A percentile compares a stretch with the other conserved stretches of the same genome.
phyloP scores from a whole-genome alignment of 1,140 invertebrate species.

The Pinna nobilis region DNA sequence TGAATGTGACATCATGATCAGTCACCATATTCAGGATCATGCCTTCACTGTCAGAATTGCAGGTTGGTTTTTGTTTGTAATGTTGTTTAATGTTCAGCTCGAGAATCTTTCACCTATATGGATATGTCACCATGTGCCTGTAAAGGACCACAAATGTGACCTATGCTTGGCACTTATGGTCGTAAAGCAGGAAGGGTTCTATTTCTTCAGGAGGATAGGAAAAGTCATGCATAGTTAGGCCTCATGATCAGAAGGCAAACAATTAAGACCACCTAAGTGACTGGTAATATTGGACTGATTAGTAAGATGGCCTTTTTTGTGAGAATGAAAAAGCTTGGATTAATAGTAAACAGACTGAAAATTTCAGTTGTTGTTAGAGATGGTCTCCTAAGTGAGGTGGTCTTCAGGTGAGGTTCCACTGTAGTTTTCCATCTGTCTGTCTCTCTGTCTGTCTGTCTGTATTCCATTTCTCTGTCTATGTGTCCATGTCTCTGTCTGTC shows the following conservation, averaged over 20 bases:
- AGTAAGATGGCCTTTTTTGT: neutral
- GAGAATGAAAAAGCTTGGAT: neutral
- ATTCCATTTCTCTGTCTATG: neutral
- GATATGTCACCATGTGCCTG: neutral
- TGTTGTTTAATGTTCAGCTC: neutral
- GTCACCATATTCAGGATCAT: slow-evolving; percentile 44
- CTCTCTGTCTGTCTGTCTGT: slow-evolving; percentile 4
- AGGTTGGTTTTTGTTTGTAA: slow-evolving; percentile 34
- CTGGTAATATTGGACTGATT: neutral
- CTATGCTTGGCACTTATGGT: neutral
- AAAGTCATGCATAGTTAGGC: neutral
- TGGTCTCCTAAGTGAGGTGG: neutral
- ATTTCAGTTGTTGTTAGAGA: neutral
- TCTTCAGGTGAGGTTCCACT: too few relatives aligned
- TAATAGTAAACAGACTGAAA: neutral
- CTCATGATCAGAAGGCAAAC: neutral
- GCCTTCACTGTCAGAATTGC: slow-evolving; percentile 47
- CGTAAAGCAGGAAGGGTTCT: too few relatives aligned
- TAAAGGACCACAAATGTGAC: slow-evolving; percentile 5
- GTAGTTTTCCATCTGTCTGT: too few relatives aligned
- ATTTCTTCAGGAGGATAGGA: neutral
- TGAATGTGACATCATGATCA: slow-evolving; percentile 53
- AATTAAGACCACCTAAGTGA: neutral
- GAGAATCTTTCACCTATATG: neutral
- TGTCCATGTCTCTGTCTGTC: neutral